Conservation (phyloP, 2,888 invertebrate species). For the Allygus modestus region DNA sequence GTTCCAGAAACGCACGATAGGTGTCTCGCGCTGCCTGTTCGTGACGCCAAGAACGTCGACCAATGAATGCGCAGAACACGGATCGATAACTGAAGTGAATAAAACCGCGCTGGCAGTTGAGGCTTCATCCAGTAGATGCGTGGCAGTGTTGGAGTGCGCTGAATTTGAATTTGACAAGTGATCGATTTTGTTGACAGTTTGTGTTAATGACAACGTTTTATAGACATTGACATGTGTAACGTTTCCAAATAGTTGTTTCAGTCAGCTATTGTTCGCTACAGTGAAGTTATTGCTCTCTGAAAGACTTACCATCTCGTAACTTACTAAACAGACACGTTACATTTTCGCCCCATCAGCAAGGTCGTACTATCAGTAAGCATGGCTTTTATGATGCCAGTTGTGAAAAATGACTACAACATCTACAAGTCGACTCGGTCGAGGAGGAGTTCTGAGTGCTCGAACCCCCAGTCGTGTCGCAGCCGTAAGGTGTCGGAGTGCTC, state of each 20-base stretch:
- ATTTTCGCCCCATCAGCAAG: neutral
- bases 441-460: slow-evolving; percentile 86
- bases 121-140: slow-evolving; percentile 63
- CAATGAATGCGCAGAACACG: slow-evolving; percentile 41
- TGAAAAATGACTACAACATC: slow-evolving; percentile 96
- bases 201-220: slow-evolving; percentile 8
- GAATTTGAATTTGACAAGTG: slow-evolving; percentile 26
- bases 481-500: slow-evolving; percentile 85
- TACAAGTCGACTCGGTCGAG: slow-evolving; percentile 90
- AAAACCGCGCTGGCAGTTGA: slow-evolving; percentile 61
- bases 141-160: slow-evolving; percentile 48
- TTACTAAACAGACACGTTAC: neutral
- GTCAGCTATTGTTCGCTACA: slow-evolving; percentile 24
- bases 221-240: neutral
- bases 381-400: slow-evolving; percentile 98
- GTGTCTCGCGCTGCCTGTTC: slow-evolving; percentile 20
- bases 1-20: slow-evolving; percentile 14
- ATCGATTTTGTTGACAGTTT: neutral
- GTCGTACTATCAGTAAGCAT: slow-evolving; percentile 74
- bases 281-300: neutral
- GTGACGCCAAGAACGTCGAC: slow-evolving; percentile 26
- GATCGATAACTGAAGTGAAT: slow-evolving; percentile 57
- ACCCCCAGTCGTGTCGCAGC: slow-evolving; percentile 80
- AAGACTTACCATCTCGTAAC: neutral
- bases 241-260: neutral